A percentile compares a stretch with the other conserved stretches of the same genome.
Conservation (phyloP, 2,888 invertebrate species). For the Drosophila anomelani region DNA sequence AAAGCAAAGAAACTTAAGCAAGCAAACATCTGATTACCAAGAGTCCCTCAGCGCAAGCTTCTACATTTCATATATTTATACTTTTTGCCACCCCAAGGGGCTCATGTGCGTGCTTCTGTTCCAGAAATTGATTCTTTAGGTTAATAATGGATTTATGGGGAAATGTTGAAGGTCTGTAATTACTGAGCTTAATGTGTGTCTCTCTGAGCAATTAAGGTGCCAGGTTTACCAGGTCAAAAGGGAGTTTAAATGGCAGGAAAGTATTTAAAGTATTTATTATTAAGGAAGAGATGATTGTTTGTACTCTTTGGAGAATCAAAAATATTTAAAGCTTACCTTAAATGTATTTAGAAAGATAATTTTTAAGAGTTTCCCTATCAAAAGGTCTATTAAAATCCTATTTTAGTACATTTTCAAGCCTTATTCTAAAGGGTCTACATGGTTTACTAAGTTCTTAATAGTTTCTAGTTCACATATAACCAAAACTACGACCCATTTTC, state of each 20-base stretch:
- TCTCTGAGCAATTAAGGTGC: background rate
- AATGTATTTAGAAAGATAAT: background rate
- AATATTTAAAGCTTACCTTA: background rate
- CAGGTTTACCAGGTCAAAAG: background rate
- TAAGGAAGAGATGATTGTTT: background rate
- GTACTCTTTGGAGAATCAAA: background rate
- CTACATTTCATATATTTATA: background rate
- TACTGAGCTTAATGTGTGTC: slow-evolving; percentile 10
- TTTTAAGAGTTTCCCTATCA: background rate
- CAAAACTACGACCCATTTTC: too few relatives aligned
- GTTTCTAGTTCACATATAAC: background rate
- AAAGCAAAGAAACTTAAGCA: slow-evolving; percentile 24
- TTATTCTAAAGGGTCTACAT: background rate
- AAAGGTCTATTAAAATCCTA: background rate
- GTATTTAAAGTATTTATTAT: background rate
- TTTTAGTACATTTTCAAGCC: background rate
- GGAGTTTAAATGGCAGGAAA: background rate
- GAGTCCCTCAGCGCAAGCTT: slow-evolving; percentile 1
- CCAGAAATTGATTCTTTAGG: slow-evolving; percentile 14
- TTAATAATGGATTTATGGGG: slow-evolving; percentile 25
- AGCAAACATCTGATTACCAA: slow-evolving; percentile 41
- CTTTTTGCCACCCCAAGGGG: background rate
- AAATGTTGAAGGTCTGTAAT: slow-evolving; percentile 1
- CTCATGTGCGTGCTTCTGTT: slow-evolving; percentile 9
- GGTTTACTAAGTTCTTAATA: background rate